A percentile compares a stretch with the other conserved stretches of the same genome.
Conservation (phyloP, 2,797 vertebrate genomes). For the Smutsia temminckii region DNA sequence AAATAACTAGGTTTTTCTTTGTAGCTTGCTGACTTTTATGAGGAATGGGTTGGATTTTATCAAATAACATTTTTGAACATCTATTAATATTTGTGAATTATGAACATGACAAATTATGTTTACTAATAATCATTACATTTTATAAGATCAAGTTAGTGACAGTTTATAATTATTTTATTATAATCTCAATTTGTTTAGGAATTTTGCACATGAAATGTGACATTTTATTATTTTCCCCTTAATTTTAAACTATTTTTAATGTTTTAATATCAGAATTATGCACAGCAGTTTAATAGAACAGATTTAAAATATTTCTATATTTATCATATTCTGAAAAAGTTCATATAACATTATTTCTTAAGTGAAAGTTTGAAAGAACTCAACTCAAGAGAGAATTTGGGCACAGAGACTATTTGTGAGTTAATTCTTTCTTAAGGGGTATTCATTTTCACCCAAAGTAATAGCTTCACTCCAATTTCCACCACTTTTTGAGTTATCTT, state of each 20-base stretch:
- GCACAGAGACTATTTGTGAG: not conserved
- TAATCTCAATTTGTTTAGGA: not conserved
- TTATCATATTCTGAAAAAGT: not conserved
- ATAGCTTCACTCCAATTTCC: not conserved
- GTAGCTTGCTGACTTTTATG: conserved; percentile 10
- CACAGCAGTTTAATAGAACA: not conserved
- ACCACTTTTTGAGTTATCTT: not conserved
- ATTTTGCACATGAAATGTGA: not conserved
- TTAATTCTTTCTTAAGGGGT: not conserved
- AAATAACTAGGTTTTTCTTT: not conserved
- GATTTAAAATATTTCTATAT: not conserved
- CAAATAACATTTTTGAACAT: not conserved
- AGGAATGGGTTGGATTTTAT: not conserved
- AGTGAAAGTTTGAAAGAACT: not conserved
- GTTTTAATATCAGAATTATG: not conserved
- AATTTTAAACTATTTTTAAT: not conserved
- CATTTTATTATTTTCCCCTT: not conserved
- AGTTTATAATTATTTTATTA: not conserved
- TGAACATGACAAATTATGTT: not conserved
- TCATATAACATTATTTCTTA: not conserved
- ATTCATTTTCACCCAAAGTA: not conserved
- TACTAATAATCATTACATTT: not conserved
- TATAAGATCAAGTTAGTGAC: not conserved
- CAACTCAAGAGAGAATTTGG: not conserved
- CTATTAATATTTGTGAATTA: not conserved